Evolutionary conservation across 2,888 invertebrate species (phyloP).

Genomic region (Crematogaster levior): DNA sequence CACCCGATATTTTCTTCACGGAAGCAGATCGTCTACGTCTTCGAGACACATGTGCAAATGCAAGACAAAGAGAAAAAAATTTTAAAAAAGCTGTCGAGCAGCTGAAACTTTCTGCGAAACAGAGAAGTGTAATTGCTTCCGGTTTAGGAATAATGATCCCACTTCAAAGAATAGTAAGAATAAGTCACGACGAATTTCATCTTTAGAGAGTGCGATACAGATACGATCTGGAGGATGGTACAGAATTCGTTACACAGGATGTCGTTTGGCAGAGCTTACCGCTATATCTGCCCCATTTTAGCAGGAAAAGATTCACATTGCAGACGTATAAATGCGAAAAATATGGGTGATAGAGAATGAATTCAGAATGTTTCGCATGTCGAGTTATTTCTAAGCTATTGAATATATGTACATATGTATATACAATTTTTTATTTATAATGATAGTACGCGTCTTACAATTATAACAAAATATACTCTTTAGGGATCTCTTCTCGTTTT

Average conservation of each 20-base stretch:
- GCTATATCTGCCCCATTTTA: neutral
- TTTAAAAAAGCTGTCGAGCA: neutral
- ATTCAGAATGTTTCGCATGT: neutral
- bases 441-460: neutral
- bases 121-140: conserved; percentile 40
- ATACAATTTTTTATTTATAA: neutral
- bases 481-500: neutral
- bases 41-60: neutral
- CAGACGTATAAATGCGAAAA: neutral
- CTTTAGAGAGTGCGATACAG: neutral
- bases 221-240: neutral
- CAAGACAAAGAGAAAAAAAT: neutral
- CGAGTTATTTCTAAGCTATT: neutral
- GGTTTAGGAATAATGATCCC: conserved; percentile 26
- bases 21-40: neutral
- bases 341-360: neutral
- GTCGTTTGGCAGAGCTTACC: conserved; percentile 7
- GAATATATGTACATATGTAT: neutral
- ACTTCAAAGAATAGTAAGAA: conserved; percentile 6
- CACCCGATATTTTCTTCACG: conserved; percentile 12
- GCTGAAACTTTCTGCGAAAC: neutral
- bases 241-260: conserved; percentile 3
- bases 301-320: neutral
- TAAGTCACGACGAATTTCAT: conserved; percentile 12
- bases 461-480: neutral